phyloP scores from a whole-genome alignment of 2,797 vertebrate species.

The Lepilemur septentrionalis region DNA sequence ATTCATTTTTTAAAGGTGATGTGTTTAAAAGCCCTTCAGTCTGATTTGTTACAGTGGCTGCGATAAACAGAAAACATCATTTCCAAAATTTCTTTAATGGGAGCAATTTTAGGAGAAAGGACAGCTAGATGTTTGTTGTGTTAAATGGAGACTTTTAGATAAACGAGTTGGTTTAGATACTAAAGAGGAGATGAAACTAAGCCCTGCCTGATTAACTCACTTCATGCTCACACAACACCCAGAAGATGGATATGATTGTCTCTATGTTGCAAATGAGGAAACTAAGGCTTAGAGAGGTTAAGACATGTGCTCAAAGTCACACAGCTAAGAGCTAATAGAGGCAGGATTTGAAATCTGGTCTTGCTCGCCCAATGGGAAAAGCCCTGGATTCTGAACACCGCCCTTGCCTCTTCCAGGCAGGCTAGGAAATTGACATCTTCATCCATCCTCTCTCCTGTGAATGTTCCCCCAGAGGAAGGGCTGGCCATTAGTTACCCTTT shows the following conservation, averaged over 20 bases:
- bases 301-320: background rate
- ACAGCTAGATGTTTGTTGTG: background rate
- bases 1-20: background rate
- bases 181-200: background rate
- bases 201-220: background rate
- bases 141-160: background rate
- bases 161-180: background rate
- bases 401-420: background rate
- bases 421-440: slow-evolving; percentile 62
- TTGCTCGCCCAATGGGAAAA: background rate
- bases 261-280: background rate
- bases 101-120: background rate
- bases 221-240: background rate
- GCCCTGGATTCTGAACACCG: background rate
- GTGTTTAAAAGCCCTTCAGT: background rate
- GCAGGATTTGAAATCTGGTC: slow-evolving; percentile 29
- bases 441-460: slow-evolving; percentile 48
- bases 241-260: background rate
- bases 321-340: background rate
- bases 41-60: background rate
- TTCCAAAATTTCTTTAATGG: background rate
- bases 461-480: slow-evolving; percentile 63
- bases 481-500: slow-evolving; percentile 65
- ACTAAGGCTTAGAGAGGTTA: background rate
- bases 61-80: background rate